Percentiles rank a stretch among this genome's conserved stretches.
Evolutionary conservation across 2,888 invertebrate species (phyloP).

Genomic region (Eupelmus urozonus): DNA sequence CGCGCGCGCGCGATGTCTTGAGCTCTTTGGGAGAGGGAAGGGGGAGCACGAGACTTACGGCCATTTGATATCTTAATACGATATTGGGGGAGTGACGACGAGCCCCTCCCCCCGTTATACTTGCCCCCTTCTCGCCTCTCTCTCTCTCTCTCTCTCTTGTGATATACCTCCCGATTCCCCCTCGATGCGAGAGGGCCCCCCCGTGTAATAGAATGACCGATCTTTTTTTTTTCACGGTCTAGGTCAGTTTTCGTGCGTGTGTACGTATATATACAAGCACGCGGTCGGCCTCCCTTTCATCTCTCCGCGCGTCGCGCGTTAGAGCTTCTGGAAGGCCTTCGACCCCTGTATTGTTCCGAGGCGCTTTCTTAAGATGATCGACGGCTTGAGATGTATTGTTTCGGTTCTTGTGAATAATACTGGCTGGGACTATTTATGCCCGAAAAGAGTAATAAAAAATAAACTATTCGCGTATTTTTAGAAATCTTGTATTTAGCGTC

Average conservation of each 20-base stretch:
- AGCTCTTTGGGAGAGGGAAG: slow-evolving; percentile 57
- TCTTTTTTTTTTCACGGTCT: slow-evolving; percentile 42
- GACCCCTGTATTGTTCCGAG: background rate
- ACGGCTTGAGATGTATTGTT: too few species aligned
- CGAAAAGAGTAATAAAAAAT: too few species aligned
- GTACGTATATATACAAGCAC: background rate
- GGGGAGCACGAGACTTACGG: slow-evolving; percentile 69
- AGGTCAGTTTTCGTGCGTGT: slow-evolving; percentile 56
- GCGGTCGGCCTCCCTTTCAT: slow-evolving; percentile 8
- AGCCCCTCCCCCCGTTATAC: slow-evolving; percentile 68
- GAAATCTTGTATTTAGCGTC: too few species aligned
- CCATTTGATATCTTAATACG: slow-evolving; percentile 76
- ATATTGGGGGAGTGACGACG: slow-evolving; percentile 69
- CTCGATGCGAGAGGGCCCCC: background rate
- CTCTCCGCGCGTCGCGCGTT: background rate
- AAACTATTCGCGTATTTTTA: too few species aligned
- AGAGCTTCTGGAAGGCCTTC: background rate
- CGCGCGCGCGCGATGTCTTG: slow-evolving; percentile 58
- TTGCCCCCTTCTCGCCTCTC: slow-evolving; percentile 60
- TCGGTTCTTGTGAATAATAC: background rate
- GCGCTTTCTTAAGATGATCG: background rate
- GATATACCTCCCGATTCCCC: background rate
- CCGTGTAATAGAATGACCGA: slow-evolving; percentile 24
- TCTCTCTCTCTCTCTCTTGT: too few species aligned
- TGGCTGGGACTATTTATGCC: too few species aligned